A percentile compares a stretch with the other conserved stretches of the same genome.
These are phyloP conservation scores for Oreochromis aureus DNA, from an alignment of 2,113 vertebrate genomes.

Conservation along the genomic window DNA sequence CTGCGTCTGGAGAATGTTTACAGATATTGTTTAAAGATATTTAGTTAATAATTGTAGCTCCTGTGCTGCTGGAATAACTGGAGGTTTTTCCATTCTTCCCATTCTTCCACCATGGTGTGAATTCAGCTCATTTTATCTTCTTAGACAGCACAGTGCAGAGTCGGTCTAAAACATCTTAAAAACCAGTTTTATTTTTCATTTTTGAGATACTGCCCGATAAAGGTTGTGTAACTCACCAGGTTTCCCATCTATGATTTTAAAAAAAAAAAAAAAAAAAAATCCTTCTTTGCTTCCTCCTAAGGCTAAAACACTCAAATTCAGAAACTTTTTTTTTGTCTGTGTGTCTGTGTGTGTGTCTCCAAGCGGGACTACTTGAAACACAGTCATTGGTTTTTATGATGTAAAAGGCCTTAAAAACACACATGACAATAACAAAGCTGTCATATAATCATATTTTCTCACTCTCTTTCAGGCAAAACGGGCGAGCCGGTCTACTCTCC, in stretches of 20 bases:
- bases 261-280: neutral
- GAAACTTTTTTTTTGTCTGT: neutral
- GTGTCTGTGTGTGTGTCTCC: too few species aligned
- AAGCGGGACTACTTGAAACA: neutral
- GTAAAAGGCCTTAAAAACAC: neutral
- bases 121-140: neutral
- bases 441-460: neutral
- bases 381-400: neutral
- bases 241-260: neutral
- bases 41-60: neutral
- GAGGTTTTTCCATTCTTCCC: neutral
- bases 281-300: neutral
- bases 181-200: neutral
- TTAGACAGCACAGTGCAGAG: neutral
- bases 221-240: neutral
- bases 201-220: neutral
- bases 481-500: constrained; percentile 61
- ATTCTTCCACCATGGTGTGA: neutral
- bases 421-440: neutral
- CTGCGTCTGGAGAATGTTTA: neutral
- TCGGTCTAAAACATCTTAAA: neutral
- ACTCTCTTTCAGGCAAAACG: constrained; percentile 45
- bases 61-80: neutral
- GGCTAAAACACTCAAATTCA: neutral
- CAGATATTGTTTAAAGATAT: neutral